Evolutionary conservation across 2,113 vertebrate species (phyloP), one percentile per base, ranked within the genome.

Genomic region (Lates calcarifer): DNA sequence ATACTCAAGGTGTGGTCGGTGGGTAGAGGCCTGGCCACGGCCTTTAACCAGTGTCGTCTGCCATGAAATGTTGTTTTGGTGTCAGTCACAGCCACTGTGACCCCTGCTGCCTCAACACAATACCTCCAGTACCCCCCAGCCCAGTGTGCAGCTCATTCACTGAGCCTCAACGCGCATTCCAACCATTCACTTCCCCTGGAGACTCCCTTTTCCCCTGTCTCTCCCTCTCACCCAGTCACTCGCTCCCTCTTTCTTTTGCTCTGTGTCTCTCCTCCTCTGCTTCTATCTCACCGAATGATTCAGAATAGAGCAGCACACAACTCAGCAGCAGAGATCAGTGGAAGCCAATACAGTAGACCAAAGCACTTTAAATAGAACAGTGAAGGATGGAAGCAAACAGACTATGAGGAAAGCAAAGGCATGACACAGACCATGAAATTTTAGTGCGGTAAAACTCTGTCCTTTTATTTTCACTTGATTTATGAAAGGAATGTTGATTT

Each of bases 21-120:
- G 24, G 45, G 70, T 79, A 63, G 75, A 87, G 64, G 73, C 29
- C 78, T 67, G 81, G 83, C 83, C 70, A 75, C 61, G 74, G 85
- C 79, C 85, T 91, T 84, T 91, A 87, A 91, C 90, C 85, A 86
- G 82, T 85, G 86, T 89, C 71, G 86, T 88, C 88, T 91, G 91
- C 90, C 88, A 92, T 93, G 90, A 93, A 93, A 92, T 90, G 90
- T 92, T 93, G 91, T 93, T 93, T 89, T 92, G 90, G 92, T 93
- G 92, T 94, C 93, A 93, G 91, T 92, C 90, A 91, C 86, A 92
- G 91, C 83, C 82, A 91, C 83, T 90, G 87, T 91, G 91, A 92
- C 93, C 92, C 93, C 92, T 81, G 92, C 91, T 93, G 93, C 90
- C 87, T 89, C 69, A 9, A 91, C 92, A 94, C 91, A 93, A 94